Conservation (phyloP, 2,888 invertebrate genomes). For the Carpatolechia fugitivella region DNA sequence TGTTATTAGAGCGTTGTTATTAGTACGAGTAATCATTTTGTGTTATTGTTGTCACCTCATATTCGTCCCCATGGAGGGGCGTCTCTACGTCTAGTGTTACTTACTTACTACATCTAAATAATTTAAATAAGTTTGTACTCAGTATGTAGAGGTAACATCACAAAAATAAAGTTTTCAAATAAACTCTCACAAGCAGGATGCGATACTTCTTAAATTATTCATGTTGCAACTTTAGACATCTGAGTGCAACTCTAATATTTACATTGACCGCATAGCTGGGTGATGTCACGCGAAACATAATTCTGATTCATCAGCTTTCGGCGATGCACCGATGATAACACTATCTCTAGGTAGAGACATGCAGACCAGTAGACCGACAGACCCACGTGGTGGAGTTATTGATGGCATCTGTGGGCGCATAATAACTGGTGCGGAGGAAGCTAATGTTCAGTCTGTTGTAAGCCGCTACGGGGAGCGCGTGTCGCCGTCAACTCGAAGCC, state of each 20-base stretch:
- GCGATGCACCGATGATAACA: slow-evolving; percentile 73
- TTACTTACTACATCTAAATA: too few relatives aligned
- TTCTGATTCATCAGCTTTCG: slow-evolving; percentile 74
- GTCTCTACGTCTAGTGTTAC: too few relatives aligned
- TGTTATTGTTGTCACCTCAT: too few relatives aligned
- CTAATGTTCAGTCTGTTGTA: slow-evolving; percentile 71
- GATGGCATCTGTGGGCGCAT: slow-evolving; percentile 73
- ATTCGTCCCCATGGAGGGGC: too few relatives aligned
- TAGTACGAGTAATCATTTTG: too few relatives aligned
- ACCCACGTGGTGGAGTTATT: slow-evolving; percentile 72
- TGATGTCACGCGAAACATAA: slow-evolving; percentile 72
- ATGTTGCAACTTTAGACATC: slow-evolving; percentile 9
- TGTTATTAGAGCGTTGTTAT: too few relatives aligned
- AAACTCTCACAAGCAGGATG: slow-evolving; percentile 28
- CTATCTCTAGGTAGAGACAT: slow-evolving; percentile 36
- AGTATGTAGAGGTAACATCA: too few relatives aligned
- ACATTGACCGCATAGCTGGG: slow-evolving; percentile 52
- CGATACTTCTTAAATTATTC: slow-evolving; percentile 3
- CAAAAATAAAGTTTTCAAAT: slow-evolving; percentile 34
- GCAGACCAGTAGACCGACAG: slow-evolving; percentile 34
- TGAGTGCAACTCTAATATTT: slow-evolving; percentile 32
- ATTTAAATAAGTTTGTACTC: too few relatives aligned
- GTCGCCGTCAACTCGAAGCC: slow-evolving; percentile 49
- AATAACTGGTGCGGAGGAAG: slow-evolving; percentile 68
- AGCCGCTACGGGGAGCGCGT: slow-evolving; percentile 63